Evolutionary conservation across 2,797 vertebrate genomes (phyloP).

Genomic region (Hippoglossus hippoglossus): DNA sequence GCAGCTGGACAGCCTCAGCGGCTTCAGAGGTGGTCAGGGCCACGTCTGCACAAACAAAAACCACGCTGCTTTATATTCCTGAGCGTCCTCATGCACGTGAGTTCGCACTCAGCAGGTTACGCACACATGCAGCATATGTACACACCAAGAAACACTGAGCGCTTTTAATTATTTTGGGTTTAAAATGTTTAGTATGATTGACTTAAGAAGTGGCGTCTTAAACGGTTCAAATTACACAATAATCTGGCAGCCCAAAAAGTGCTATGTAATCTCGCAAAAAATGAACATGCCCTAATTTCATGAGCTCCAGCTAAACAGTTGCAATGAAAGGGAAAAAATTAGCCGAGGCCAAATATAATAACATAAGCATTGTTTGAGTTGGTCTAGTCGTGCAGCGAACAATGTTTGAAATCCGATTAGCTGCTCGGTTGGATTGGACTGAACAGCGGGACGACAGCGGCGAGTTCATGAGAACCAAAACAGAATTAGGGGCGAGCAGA

Average conservation of each 20-base stretch:
- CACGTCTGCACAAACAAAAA: conserved; percentile 60
- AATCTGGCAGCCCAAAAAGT: background rate
- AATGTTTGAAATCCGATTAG: conserved; percentile 45
- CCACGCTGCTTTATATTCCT: conserved; percentile 18
- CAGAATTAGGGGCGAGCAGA: conserved; percentile 1
- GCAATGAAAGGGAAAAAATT: conserved; percentile 11
- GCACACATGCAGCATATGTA: background rate
- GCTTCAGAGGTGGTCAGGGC: conserved; percentile 58
- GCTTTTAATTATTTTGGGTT: conserved; percentile 32
- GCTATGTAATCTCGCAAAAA: conserved; percentile 19
- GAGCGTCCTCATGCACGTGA: conserved; percentile 18
- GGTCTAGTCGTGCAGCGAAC: conserved; percentile 20
- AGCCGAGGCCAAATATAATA: conserved; percentile 36
- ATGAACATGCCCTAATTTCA: conserved; percentile 38
- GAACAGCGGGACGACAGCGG: conserved; percentile 13
- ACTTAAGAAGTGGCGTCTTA: conserved; percentile 33
- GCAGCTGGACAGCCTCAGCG: conserved; percentile 66
- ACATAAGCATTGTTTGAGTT: conserved; percentile 55
- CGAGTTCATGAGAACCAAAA: conserved; percentile 21
- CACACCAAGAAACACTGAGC: background rate
- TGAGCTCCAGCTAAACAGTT: conserved; percentile 20
- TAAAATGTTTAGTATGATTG: conserved; percentile 29
- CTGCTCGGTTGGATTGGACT: conserved; percentile 25
- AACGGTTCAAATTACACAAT: conserved; percentile 50
- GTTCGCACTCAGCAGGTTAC: background rate